Base-by-base conservation (phyloP, 2,113 vertebrate species). In the Panurus biarmicus region DNA sequence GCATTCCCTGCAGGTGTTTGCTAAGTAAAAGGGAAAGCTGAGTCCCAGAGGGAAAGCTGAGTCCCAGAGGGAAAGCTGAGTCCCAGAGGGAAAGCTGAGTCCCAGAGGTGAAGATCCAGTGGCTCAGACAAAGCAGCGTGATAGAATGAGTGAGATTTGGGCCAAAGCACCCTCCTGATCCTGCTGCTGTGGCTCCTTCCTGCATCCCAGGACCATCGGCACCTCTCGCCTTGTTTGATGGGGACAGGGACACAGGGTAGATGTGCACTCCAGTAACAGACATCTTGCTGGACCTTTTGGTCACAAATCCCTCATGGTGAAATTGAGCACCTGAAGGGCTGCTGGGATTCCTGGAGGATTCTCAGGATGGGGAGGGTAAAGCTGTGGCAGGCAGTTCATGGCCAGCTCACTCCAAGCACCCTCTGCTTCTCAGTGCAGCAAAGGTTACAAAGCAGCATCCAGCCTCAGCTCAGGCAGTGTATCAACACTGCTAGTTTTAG, bases 401-500 rank as follows among this genome's bases (percentile, higher is more conserved):
- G 24, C 19, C 11, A 6, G 56, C 23, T 74, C 33, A n/a, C 11
- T 50, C 38, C 21, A 31, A 51, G 50, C 50, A 47, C 0, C 0
- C 25, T 85, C 38, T 5, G 5, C 48, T 71, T 14, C 57, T 64
- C 71, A 36, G 42, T 50, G 62, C 76, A 91, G 60, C 40, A 24
- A 15, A 77, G 45, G 58, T 85, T 54, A 38, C 36, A 78, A 73
- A 67, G 15, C 22, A 66, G 35, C 53, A 58, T 5, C 73, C 65
- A 85, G 77, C 31, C 67, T 44, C 70, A 61, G 51, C 42, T 71
- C 82, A 79, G 62, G 33, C 44, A 47, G 7, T 72, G 1, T 6
- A 57, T 14, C 42, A 57, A 26, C 24, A 42, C 44, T 15, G 38
- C 33, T 57, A 4, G 12, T 53, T 56, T 53, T 18, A 53, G 91